Base-by-base conservation (phyloP, 2,888 invertebrate species). In the Drosophila maculinotata region DNA sequence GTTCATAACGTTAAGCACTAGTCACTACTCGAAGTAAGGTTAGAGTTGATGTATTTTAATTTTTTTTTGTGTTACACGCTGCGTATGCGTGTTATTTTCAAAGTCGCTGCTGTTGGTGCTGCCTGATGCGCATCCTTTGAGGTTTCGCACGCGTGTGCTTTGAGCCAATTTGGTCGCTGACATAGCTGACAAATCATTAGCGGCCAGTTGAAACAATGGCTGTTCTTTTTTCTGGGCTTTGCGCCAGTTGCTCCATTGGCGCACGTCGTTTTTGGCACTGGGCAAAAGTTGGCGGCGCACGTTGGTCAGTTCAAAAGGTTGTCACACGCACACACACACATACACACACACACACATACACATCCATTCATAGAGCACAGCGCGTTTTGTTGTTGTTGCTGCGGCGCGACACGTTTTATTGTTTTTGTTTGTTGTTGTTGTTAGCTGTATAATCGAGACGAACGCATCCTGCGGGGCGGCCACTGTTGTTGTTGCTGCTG, bases 381-480 rank as follows among this genome's bases (percentile, higher is more conserved):
- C 63, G 65, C 77, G 56, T 20, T 69, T 67, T 56, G 79, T 57
- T 79, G 74, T 66, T 79, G 67, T 76, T 70, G 51, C 48, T 59
- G 69, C 73, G 65, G 86, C 54, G 56, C 68, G 65, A 67, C 60
- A 76, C 76, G 62, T 65, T 65, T 48, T 52, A 36, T 45, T 75
- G 63, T 17, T 63, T 65, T 48, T 48, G 31, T 39, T 68, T 76
- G 52, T 58, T 67, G 54, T 79, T 71, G 54, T 66, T 73, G 52
- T 79, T 68, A 68, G 86, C 89, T 90, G 90, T 89, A 90, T 90
- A 86, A 90, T 91, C 90, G 91, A 90, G 90, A 91, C 90, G 90
- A 89, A 91, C 90, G 81, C 75, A 77, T 81, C 73, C 71, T 62
- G 47, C 12, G 53, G 48, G 33, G 56, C 60, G 54, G 67, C 39